Evolutionary conservation across 1,140 invertebrate species (phyloP).

Genomic region (Macrocentrus cingulum): DNA sequence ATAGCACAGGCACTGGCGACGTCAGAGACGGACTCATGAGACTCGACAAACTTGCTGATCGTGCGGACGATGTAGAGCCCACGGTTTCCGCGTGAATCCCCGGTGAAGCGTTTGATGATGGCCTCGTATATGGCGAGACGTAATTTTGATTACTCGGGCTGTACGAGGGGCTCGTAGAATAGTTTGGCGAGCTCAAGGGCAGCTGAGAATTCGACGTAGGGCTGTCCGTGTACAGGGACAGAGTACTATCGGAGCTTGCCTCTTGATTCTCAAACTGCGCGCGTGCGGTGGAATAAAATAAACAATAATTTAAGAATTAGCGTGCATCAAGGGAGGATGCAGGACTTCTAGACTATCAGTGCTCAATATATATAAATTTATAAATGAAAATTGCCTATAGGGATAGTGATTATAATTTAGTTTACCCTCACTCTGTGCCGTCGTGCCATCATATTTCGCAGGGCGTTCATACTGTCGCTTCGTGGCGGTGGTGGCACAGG

Average conservation of each 20-base stretch:
- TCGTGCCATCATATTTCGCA: conserved; percentile 51
- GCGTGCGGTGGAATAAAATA: conserved; percentile 23
- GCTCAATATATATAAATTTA: background rate
- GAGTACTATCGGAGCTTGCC: conserved; percentile 48
- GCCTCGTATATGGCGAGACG: conserved; percentile 20
- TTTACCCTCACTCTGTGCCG: conserved; percentile 52
- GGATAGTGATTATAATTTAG: background rate
- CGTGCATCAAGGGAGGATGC: background rate
- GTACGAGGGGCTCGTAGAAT: conserved; percentile 47
- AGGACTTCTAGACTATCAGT: conserved; percentile 2
- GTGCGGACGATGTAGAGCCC: conserved; percentile 11
- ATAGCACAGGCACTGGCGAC: conserved; percentile 30
- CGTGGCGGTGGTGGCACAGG: conserved; percentile 55
- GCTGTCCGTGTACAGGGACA: conserved; percentile 48
- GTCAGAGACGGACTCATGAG: conserved; percentile 33
- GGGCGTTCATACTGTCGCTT: conserved; percentile 55
- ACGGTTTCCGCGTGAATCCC: too few relatives aligned
- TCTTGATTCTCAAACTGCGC: conserved; percentile 47
- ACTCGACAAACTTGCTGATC: conserved; percentile 18
- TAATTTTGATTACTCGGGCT: conserved; percentile 37
- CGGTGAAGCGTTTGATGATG: too few relatives aligned
- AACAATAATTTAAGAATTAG: conserved; percentile 27
- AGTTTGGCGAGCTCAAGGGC: conserved; percentile 43
- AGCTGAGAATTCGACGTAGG: conserved; percentile 41
- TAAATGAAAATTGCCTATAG: too few relatives aligned